A percentile compares a stretch with the other conserved stretches of the same genome.
Conservation (phyloP, 2,797 vertebrate genomes). For the Clarias laeviceps region DNA sequence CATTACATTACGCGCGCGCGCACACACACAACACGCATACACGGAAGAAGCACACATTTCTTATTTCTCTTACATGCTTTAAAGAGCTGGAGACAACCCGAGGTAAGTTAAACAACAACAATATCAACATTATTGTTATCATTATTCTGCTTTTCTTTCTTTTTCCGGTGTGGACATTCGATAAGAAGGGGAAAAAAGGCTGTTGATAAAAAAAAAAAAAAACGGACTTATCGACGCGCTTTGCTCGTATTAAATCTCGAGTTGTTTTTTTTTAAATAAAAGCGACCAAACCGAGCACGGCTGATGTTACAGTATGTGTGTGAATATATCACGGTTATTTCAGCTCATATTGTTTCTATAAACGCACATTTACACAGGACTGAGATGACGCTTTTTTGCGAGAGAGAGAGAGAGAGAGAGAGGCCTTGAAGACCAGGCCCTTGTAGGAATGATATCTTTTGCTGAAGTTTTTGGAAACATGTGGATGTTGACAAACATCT, state of each 20-base stretch:
- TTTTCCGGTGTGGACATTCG: background rate
- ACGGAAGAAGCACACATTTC: slow-evolving; percentile 10
- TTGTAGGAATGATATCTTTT: background rate
- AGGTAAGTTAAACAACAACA: slow-evolving; percentile 23
- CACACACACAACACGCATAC: slow-evolving; percentile 25
- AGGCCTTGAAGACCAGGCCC: slow-evolving; percentile 3
- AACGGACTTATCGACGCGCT: background rate
- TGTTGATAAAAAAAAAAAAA: background rate
- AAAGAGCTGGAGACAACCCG: slow-evolving; percentile 48
- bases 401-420: background rate
- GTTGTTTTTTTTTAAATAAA: background rate
- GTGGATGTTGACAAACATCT: background rate
- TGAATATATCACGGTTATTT: too few species aligned
- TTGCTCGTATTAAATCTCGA: background rate
- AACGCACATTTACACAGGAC: background rate
- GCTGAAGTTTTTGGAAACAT: background rate
- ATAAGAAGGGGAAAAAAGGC: too few species aligned
- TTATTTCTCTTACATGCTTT: slow-evolving; percentile 42
- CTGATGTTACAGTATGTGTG: too few species aligned
- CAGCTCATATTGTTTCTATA: too few species aligned
- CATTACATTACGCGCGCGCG: background rate
- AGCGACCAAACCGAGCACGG: background rate
- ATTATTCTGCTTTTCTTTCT: background rate
- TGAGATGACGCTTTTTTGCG: background rate
- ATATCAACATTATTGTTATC: too few species aligned